Base-by-base conservation (phyloP, 2,113 vertebrate species). In the Epinephelus moara region DNA sequence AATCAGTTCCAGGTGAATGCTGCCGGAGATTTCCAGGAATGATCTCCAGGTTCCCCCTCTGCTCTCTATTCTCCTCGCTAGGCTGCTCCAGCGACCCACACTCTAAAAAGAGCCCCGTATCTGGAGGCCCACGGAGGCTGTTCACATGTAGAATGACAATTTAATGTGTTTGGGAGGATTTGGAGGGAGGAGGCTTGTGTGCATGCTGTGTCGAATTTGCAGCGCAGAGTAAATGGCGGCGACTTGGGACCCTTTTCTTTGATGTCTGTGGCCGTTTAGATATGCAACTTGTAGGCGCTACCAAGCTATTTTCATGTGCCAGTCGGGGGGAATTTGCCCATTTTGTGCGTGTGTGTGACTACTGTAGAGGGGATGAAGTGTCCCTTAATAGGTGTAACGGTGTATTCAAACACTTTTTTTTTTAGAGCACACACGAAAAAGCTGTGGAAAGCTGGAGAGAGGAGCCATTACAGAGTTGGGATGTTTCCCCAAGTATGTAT, bases 1-100 rank as follows among this genome's bases (percentile, higher is more conserved):
- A 89, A 94, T 95, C 89, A 89, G 86, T 95, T 95, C 94, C 94
- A 94, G 93, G 93, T 94, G 94, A 93, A 70, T 30, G 47, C 70
- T 81, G 81, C 66, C 50, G 70, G 77, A 90, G 79, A 89, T 89
- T 94, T 91, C 74, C 78, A 82, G 68, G 71, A 92, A 88, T 85
- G 75, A 88, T 84, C 82, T 90, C 59, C 57, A 55, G 82, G 23
- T 85, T 86, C 63, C 21, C 67, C 27, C 67, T 70, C 19, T 37
- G 47, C 27, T 70, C 55, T 30, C 17, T 74, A 57, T 80, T 50
- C 42, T 82, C 50, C 21, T 83, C 7, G 61, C 70, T 63, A 55
- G 57, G 55, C 53, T 71, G 74, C 70, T 68, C 30, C 82, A 61
- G 13, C 57, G 57, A 73, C 64, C 64, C 49, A 45, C 37, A 50